Evolutionary conservation across 2,888 invertebrate species (phyloP), one percentile per base, ranked within the genome.

Genomic region (Drosophila vallismaia): DNA sequence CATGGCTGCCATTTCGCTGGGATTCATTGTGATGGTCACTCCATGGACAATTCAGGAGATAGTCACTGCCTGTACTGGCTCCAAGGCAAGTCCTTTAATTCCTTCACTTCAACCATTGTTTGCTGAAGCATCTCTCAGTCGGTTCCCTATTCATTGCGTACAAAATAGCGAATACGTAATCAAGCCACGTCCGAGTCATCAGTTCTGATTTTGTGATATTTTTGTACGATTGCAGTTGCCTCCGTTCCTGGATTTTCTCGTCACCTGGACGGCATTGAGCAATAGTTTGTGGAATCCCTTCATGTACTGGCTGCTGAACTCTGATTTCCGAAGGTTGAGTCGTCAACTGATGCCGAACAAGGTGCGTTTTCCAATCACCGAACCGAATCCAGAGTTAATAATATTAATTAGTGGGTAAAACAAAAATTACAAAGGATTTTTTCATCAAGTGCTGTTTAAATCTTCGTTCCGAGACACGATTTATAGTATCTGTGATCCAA

Each of bases 261-360:
- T 96, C 67, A 97, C 97, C 53, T 97, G 97, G 97, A 92, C 96
- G 79, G 96, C 97, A 3, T 92, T 97, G 58, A 96, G 96, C 91
- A 96, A 97, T 92, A 96, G 96, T 91, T 96, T 97, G 90, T 97
- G 97, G 97, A 97, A 97, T 91, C 97, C 97, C 1, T 96, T 97
- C 89, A 94, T 97, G 64, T 97, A 96, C 91, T 97, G 97, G 97
- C 93, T 97, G 48, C 93, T 97, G 77, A 97, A 97, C 92, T 95
- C 96, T 89, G 95, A 97, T 89, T 97, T 97, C 91, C 93, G 97
- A 83, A 93, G 96, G 77, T 95, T 96, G 80, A 95, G 96, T 89
- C 94, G 94, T 79, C 96, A 96, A 85, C 91, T 96, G 64, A 92
- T 96, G 71, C 94, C 95, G 84, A 95, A 94, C 77, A 95, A 95